These are phyloP conservation scores for Lepisosteus oculatus DNA, from an alignment of 2,113 vertebrate genomes.

Conservation along the genomic window DNA sequence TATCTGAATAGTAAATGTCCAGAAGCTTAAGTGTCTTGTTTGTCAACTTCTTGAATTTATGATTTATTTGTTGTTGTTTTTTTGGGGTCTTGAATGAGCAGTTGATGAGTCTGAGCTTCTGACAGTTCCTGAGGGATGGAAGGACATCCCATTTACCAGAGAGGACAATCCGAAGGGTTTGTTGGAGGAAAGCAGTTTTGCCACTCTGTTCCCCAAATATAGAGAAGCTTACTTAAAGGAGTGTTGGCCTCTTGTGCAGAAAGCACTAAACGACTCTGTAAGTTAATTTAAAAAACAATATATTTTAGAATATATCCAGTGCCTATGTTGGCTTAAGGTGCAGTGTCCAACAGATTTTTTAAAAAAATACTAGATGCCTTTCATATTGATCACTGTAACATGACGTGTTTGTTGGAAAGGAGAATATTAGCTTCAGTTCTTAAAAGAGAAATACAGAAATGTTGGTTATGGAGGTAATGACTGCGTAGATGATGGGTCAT, in stretches of 20 bases:
- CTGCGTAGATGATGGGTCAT: too few relatives aligned
- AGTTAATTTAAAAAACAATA: conserved; percentile 27
- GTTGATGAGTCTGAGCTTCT: conserved; percentile 79
- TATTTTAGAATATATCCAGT: too few relatives aligned
- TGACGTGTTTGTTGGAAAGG: too few relatives aligned
- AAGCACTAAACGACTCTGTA: conserved; percentile 80
- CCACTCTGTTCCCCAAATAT: conserved; percentile 93
- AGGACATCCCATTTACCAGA: conserved; percentile 76
- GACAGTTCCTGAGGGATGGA: conserved; percentile 93
- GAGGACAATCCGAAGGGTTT: conserved; percentile 89
- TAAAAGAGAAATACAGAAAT: too few relatives aligned
- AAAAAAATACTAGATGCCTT: too few relatives aligned
- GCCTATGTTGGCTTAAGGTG: too few relatives aligned
- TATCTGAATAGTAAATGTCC: neutral
- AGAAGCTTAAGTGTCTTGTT: neutral
- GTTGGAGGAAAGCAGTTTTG: conserved; percentile 95
- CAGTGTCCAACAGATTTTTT: too few relatives aligned
- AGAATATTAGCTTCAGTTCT: too few relatives aligned
- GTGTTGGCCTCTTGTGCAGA: conserved; percentile 93
- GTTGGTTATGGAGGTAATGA: too few relatives aligned
- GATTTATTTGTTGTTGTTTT: conserved; percentile 2
- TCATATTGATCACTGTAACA: too few relatives aligned
- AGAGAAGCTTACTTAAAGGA: conserved; percentile 91
- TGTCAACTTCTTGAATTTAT: neutral
- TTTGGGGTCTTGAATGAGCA: conserved; percentile 18